Conservation (phyloP, 2,888 invertebrate species). For the Eupithecia insigniata region DNA sequence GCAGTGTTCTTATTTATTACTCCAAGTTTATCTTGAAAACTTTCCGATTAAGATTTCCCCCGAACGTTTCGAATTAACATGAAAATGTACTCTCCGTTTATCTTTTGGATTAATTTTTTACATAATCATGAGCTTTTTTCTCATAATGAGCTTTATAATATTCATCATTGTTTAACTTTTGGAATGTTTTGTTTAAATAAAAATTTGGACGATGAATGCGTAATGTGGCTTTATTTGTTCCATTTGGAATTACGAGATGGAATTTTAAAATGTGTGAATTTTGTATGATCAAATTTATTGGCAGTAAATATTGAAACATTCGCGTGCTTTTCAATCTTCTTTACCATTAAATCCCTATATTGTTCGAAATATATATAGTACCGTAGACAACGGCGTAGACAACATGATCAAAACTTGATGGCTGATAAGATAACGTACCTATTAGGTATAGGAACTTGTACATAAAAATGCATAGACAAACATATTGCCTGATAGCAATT, state of each 20-base stretch:
- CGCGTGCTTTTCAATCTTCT: not conserved
- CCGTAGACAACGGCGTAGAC: too few species aligned
- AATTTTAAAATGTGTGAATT: slow-evolving; percentile 2
- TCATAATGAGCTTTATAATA: slow-evolving; percentile 51
- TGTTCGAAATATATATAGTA: too few species aligned
- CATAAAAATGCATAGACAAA: too few species aligned
- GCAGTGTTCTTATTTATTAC: slow-evolving; percentile 11
- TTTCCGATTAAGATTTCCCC: slow-evolving; percentile 60
- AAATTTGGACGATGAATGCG: slow-evolving; percentile 37
- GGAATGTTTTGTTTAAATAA: slow-evolving; percentile 35
- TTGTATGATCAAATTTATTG: not conserved
- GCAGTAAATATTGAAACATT: not conserved
- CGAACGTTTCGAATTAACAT: slow-evolving; percentile 58
- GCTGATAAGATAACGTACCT: too few species aligned
- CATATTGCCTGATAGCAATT: too few species aligned
- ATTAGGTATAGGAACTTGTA: too few species aligned
- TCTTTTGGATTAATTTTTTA: slow-evolving; percentile 57
- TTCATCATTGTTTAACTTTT: slow-evolving; percentile 47
- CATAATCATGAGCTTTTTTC: slow-evolving; percentile 54
- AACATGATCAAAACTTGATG: too few species aligned
- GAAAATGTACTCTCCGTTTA: slow-evolving; percentile 62
- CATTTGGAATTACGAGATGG: slow-evolving; percentile 17
- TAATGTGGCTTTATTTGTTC: slow-evolving; percentile 28
- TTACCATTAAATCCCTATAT: not conserved
- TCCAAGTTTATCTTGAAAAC: slow-evolving; percentile 49